Base-by-base conservation (phyloP, 2,113 vertebrate genomes). In the Anguilla japonica region DNA sequence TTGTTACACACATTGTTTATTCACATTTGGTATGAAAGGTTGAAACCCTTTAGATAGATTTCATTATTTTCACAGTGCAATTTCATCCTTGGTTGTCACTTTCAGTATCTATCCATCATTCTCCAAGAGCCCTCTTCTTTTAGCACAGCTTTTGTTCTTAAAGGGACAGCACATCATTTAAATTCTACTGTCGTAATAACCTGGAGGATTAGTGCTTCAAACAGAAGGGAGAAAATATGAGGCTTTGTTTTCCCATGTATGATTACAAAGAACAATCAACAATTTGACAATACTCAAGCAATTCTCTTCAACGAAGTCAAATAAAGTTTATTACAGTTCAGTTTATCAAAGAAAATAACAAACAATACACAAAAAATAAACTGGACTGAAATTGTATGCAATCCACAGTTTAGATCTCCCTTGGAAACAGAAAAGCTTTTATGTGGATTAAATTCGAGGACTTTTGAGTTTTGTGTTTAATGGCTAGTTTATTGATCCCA, bases 401-500 rank as follows among this genome's bases (percentile, higher is more conserved):
- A 63, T 63, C 4, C 1, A 29, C 39, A 71, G 26, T 50, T 18
- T 34, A 56, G 71, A 11, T 56, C 53, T 85, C 50, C 22, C 16
- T 80, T 39, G 53, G 34, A 57, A 60, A 39, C 53, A 86, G 40
- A 39, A 34, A 81, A 81, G 16, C 50, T 81, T 60, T 86, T 81
- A n/a, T 14, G 29, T 81, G 20, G 18, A 86, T 87, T 87, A 46
- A 29, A 53, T 56, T 83, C 9, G 67, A 20, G 63, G n/a, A 83
- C 43, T 56, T 67, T 57, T n/a, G 40, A 39, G 0, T 50, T 50
- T 82, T 22, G 43, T 81, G 56, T 60, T 57, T 86, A 43, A 41
- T 86, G 85, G 22, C 79, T 20, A 34, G 34, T 46, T 20, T 56
- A 86, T 86, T 63, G 79, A 82, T 86, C 34, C n/a, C 22, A 29